Evolutionary conservation across 2,888 invertebrate genomes (phyloP), one percentile per base, ranked within the genome.

Genomic region (Hipparchia semele): DNA sequence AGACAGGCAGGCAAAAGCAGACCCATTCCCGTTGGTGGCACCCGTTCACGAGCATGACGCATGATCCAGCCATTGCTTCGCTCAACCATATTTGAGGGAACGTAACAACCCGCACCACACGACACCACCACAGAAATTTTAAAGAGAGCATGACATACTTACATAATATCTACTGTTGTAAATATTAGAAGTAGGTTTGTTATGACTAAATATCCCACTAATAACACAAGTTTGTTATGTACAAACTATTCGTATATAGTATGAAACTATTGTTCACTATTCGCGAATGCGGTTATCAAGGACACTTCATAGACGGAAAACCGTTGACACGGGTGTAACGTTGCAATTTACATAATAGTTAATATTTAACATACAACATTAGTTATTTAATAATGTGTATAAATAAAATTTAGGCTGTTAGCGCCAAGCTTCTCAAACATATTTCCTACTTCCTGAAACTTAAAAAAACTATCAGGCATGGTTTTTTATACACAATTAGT

Each of bases 311-410:
- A 51, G 5, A 64, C 62, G 62, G 62, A n/a, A 62, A 62, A 46
- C 62, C 13, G 13, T 49, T 62, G 46, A 49, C 46, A 46, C 45
- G 33, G 39, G 62, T n/a, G 45, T 46, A n/a, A 62, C 46, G 2
- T 39, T 39, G 5, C 39, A 39, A 49, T 49, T 62, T 62, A 62
- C 46, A 46, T 62, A 46, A 46, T 13, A 46, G 39, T 39, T 39
- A 62, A 62, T 62, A 62, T 46, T 39, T n/a, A 45, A 61, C 46
- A 62, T 61, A 45, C n/a, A 61, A 46, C 61, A 61, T 12, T 39
- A n/a, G 45, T n/a, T 45, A 61, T n/a, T 46, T 46, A 46, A 61
- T 61, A 45, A 49, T 58, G 8, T 62, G 13, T 62, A n/a, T 61
- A 61, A 60, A 46, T 62, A 13, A 49, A 46, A n/a, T 49, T 49